These are phyloP conservation scores for human (Homo sapiens) DNA, from an alignment of 2,113 vertebrate genomes.

Conservation along the genomic window GRCh38 chrX:106239001-106239500, in stretches of 20 bases:
- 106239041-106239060: neutral
- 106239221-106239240: neutral
- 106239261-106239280: neutral
- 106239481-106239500: neutral
- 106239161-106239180: neutral
- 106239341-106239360: neutral
- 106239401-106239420: neutral
- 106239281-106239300: neutral
- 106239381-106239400: neutral
- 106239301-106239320: neutral
- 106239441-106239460: neutral
- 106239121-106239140: neutral
- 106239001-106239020: neutral
- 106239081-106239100: neutral
- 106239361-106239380: neutral
- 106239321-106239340: neutral
- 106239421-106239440: neutral
- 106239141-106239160: neutral
- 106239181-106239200: neutral
- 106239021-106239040: neutral
- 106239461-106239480: neutral
- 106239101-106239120: neutral
- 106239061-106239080: neutral
- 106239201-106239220: neutral
- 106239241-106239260: neutral